Evolutionary conservation across 2,113 vertebrate species (phyloP), one percentile per base, ranked within the genome.

Genomic region (Periophthalmodon schlosseri): DNA sequence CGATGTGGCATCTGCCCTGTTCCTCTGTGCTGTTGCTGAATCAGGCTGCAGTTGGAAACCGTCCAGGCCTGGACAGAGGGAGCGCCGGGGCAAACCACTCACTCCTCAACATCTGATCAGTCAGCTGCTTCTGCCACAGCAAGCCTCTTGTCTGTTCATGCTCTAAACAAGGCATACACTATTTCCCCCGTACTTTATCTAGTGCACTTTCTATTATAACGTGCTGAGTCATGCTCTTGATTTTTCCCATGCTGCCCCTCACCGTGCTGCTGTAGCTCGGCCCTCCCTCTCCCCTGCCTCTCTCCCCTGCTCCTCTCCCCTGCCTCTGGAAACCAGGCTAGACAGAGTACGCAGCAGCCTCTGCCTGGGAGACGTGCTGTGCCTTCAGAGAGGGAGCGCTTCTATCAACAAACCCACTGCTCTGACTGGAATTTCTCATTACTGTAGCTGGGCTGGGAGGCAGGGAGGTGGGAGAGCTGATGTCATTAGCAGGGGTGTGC

Each of bases 401-500:
- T 88, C 87, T 74, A 87, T 82, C 84, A 82, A 83, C 88, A 74
- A 87, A 86, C 85, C 82, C 78, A 80, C 85, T 79, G 88, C 83
- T 79, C 80, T 18, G 79, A 82, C 87, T 80, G 91, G 91, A 91
- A 92, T 93, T 91, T 91, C 89, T 88, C 91, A 90, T 93, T 94
- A 92, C 86, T 83, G 86, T 89, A 87, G 86, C 86, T 86, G 80
- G 83, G 86, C 79, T 81, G 79, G 86, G 83, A 83, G 86, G 90
- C 94, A 14, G 82, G 73, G 83, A 76, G 89, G 93, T 92, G 94
- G 86, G 81, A 15, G 28, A 65, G 94, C 95, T 96, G 96, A 98
- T 97, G 96, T 97, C 96, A 97, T 95, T 97, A 94, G 94, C 95
- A 96, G 94, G 94, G 93, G 93, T 94, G 94, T 95, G 95, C 70